Percentiles rank a stretch among this genome's conserved stretches.
These are phyloP conservation scores for Scortum barcoo DNA, from an alignment of 2,113 vertebrate genomes.

Conservation along the genomic window DNA sequence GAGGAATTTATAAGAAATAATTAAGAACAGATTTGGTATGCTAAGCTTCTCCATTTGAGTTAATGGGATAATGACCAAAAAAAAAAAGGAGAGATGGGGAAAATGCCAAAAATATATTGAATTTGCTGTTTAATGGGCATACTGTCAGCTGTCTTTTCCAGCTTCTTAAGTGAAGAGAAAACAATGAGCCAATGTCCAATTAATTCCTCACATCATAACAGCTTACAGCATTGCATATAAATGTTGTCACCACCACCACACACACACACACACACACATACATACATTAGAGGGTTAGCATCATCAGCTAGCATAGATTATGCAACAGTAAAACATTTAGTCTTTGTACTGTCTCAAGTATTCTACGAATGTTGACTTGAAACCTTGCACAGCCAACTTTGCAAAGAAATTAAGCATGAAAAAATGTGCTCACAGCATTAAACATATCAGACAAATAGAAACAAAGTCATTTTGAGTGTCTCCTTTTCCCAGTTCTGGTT, in stretches of 20 bases:
- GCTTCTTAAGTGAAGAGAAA: constrained; percentile 30
- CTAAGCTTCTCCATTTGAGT: constrained; percentile 71
- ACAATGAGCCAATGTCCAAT: constrained; percentile 49
- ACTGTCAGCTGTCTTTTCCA: constrained; percentile 47
- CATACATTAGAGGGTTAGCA: constrained; percentile 28
- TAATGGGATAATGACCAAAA: constrained; percentile 72
- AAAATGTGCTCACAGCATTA: background rate
- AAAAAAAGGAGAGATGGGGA: constrained; percentile 49
- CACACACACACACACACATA: no score
- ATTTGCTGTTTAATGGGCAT: constrained; percentile 60
- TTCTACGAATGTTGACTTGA: constrained; percentile 10
- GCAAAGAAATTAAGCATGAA: constrained; percentile 7
- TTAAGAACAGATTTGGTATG: constrained; percentile 82
- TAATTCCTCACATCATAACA: constrained; percentile 28
- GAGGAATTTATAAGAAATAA: constrained; percentile 74
- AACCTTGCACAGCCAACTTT: constrained; percentile 14
- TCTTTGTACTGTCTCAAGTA: background rate
- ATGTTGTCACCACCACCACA: constrained; percentile 23
- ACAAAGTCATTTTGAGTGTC: background rate
- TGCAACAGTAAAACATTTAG: background rate
- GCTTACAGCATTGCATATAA: constrained; percentile 17
- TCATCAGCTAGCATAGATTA: background rate
- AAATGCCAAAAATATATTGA: constrained; percentile 67
- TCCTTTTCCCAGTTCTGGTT: background rate
- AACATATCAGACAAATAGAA: constrained; percentile 1